A percentile compares a stretch with the other conserved stretches of the same genome.
phyloP scores from a whole-genome alignment of 2,797 vertebrate species.

The Oceanodroma leucorhoa region DNA sequence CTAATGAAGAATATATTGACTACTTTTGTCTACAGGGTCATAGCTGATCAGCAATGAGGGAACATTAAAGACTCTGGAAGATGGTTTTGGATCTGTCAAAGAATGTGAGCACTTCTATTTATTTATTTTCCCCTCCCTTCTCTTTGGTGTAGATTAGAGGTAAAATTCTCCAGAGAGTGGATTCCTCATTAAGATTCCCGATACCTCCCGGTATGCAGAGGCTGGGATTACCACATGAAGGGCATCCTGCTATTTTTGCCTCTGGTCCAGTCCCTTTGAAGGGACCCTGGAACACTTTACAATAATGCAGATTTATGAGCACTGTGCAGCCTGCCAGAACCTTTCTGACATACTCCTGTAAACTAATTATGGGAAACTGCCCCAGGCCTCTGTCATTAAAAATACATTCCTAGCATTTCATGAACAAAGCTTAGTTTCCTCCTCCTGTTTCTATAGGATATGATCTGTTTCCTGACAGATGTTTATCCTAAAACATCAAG shows the following conservation, averaged over 20 bases:
- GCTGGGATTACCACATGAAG: slow-evolving; percentile 46
- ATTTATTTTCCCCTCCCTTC: background rate
- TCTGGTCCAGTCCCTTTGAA: slow-evolving; percentile 40
- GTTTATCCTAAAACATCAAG: slow-evolving; percentile 40
- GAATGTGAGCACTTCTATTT: background rate
- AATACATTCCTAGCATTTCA: slow-evolving; percentile 50
- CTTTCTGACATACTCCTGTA: slow-evolving; percentile 29
- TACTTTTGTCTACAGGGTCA: background rate
- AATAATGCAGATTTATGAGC: slow-evolving; percentile 27
- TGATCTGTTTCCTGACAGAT: slow-evolving; percentile 57
- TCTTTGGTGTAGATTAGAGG: background rate
- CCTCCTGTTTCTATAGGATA: slow-evolving; percentile 54
- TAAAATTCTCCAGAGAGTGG: background rate
- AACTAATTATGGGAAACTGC: slow-evolving; percentile 53
- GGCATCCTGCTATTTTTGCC: slow-evolving; percentile 48
- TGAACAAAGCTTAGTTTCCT: slow-evolving; percentile 52
- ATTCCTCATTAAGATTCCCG: background rate
- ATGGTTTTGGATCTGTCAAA: background rate
- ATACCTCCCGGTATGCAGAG: background rate
- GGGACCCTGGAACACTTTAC: slow-evolving; percentile 11
- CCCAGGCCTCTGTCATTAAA: slow-evolving; percentile 37
- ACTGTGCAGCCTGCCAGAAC: background rate
- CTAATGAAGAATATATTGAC: background rate
- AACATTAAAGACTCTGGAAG: background rate
- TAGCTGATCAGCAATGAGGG: background rate